Evolutionary conservation across 2,113 vertebrate species (phyloP).

Genomic region (Bettongia penicillata): DNA sequence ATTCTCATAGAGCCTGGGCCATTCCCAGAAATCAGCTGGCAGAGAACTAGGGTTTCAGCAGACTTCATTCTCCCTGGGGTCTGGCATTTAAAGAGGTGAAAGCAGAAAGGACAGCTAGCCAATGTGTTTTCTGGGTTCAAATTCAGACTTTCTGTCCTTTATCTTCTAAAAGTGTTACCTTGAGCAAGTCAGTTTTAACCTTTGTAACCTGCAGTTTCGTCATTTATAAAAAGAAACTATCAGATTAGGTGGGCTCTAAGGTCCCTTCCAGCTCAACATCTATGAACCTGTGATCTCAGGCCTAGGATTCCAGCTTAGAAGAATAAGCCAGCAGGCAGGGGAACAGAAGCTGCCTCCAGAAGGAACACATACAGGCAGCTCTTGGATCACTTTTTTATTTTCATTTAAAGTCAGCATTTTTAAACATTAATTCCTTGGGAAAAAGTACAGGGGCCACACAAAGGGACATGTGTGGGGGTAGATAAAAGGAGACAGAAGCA

Average conservation of each 20-base stretch:
- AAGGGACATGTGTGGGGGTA: background rate
- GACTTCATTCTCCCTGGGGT: background rate
- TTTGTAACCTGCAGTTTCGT: background rate
- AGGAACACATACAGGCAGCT: background rate
- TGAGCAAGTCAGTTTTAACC: background rate
- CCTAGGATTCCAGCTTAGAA: background rate
- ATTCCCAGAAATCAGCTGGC: background rate
- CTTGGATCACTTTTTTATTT: background rate
- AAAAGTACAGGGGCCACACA: background rate
- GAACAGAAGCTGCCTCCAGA: background rate
- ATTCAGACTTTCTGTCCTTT: background rate
- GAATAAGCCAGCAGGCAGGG: background rate
- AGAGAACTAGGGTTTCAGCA: background rate
- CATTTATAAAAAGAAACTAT: background rate
- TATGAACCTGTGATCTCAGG: background rate
- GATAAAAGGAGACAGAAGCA: background rate
- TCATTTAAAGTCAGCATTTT: background rate
- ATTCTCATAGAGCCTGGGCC: background rate
- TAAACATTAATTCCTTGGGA: background rate
- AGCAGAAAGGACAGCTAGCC: background rate
- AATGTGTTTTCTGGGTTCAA: background rate
- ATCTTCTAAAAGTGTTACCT: background rate
- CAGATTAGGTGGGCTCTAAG: background rate
- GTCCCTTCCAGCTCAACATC: background rate
- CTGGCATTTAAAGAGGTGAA: background rate